Conservation (phyloP, 2,113 vertebrate genomes). For the Phalacrocorax brasilianus region DNA sequence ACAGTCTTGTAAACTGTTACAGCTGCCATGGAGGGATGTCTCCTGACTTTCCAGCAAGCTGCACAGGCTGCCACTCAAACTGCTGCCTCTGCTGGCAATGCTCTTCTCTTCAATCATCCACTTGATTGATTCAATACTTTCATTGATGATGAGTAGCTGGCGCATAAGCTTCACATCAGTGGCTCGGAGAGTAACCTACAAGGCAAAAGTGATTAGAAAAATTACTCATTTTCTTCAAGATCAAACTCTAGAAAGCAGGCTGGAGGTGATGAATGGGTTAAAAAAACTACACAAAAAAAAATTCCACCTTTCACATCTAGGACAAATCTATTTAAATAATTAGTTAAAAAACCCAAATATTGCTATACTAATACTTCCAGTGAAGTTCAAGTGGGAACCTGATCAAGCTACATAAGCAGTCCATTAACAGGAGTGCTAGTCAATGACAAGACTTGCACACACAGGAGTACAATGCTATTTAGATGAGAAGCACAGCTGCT, state of each 20-base stretch:
- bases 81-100: constrained; percentile 86
- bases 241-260: not conserved
- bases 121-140: constrained; percentile 94
- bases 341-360: not conserved
- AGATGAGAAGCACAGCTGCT: not conserved
- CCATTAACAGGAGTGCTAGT: not conserved
- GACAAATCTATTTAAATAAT: not conserved
- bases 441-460: not conserved
- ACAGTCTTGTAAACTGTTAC: constrained; percentile 84
- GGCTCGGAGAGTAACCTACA: constrained; percentile 87
- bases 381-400: not conserved
- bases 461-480: not conserved
- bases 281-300: not conserved
- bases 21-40: constrained; percentile 84
- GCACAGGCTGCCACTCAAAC: constrained; percentile 89
- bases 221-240: not conserved
- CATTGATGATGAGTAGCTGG: constrained; percentile 94
- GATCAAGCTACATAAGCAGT: not conserved
- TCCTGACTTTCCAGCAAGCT: constrained; percentile 92
- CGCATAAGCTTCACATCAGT: constrained; percentile 93
- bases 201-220: not conserved
- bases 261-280: not conserved
- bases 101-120: constrained; percentile 95
- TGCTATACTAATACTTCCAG: not conserved
- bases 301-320: not conserved